Base-by-base conservation (phyloP, 2,113 vertebrate genomes). In the Donacobius atricapilla region DNA sequence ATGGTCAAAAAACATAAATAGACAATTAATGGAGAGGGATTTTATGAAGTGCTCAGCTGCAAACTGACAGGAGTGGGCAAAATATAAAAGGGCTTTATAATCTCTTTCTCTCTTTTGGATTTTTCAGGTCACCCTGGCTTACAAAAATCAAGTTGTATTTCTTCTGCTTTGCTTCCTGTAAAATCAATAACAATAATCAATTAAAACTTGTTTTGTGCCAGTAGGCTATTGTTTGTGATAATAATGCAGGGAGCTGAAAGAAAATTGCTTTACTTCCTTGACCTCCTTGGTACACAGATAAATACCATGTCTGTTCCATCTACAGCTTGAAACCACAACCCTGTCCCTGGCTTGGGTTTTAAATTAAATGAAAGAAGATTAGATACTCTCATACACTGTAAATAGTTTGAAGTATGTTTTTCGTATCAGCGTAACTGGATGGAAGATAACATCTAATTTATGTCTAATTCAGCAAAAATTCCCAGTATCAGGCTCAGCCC, bases 391-490 rank as follows among this genome's bases (percentile, higher is more conserved):
- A 72, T 76, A 92, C 24, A 20, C 56, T 69, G 56, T 48, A 90
- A 87, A 90, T n/a, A 61, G 69, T 60, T 83, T 83, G 88, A 90
- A 94, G 83, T 86, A 83, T 97, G 69, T 27, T 97, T 95, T 95
- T 61, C 51, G 90, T 78, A 91, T 95, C 93, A 78, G 40, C 13
- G 2, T 81, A 90, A 78, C 85, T 63, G 53, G 15, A 60, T 83
- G 72, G 48, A 54, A 92, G 93, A 92, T 97, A 96, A 87, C 69
- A 96, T 96, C 94, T 94, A 94, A 95, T 92, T 96, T 95, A 95
- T 93, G 80, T 56, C 45, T 82, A 94, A 90, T 86, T 94, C 88
- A 94, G 72, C 60, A 90, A 83, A 96, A 96, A 75, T 60, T 87
- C 64, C 88, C 40, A 14, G 47, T 73, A 87, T 94, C 76, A 82